Evolutionary conservation across 2,888 invertebrate species (phyloP), one percentile per base, ranked within the genome.

Genomic region (Drosophila setosimentum): DNA sequence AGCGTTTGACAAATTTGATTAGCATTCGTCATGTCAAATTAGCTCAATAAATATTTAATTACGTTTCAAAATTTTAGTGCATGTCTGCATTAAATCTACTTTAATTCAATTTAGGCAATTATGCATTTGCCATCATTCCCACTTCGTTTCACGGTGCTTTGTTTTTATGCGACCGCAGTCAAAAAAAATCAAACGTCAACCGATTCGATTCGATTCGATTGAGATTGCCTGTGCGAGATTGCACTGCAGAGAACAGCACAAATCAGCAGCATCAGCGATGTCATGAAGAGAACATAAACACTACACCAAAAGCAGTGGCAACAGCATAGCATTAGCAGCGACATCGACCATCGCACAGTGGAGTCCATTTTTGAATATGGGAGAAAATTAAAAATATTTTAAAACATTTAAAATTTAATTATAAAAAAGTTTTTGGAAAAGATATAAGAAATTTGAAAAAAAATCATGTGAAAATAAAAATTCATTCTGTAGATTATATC

Each of bases 271-370:
- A 51, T 57, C 72, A 61, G 78, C 67, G 54, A 27, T 57, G 61
- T 51, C 62, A 62, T 63, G 64, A 76, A 87, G 76, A 83, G 75
- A 71, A 82, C 73, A 68, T 68, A 82, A 68, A 65, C 73, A 69
- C 67, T 70, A 69, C 66, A 83, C 59, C 77, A 69, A 69, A 60
- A 65, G 61, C 62, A 64, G 64, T 61, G 79, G 57, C 78, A 69
- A 66, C 62, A 61, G 63, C 62, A 58, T 66, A 83, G 58, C 76
- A 69, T 67, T 60, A 64, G 59, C 61, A 65, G 32, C 62, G 54
- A 49, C 62, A 62, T n/a, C 48, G 37, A 53, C 18, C 10, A 11
- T 11, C 16, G 73, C 72, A 78, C 74, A 57, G 62, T 78, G 61
- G 18, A 6, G 1, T 7, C 21, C 2, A 13, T 1, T 10, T 2